Conservation (phyloP, 2,888 invertebrate genomes). For the Pristionchus arcanus region DNA sequence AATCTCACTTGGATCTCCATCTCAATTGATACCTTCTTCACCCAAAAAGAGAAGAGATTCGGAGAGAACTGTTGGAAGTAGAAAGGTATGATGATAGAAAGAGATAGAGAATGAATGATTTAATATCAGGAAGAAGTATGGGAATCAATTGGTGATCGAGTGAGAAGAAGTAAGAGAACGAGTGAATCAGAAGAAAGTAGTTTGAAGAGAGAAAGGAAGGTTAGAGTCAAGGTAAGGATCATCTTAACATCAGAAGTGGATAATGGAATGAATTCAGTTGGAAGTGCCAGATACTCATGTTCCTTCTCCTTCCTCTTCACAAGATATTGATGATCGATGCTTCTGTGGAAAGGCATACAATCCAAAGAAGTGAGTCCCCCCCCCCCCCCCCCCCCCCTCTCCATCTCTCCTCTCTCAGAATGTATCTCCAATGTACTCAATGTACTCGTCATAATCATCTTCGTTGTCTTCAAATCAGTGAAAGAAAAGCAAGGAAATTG, state of each 20-base stretch:
- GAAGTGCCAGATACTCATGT: conserved; percentile 32
- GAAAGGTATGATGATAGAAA: conserved; percentile 5
- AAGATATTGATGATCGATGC: conserved; percentile 55
- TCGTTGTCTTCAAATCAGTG: conserved; percentile 94
- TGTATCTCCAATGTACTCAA: conserved; percentile 97
- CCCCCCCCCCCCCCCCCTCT: background rate
- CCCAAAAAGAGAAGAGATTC: conserved; percentile 45
- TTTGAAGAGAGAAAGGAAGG: conserved; percentile 3
- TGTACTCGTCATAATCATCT: conserved; percentile 99
- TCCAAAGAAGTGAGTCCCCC: conserved; percentile 57
- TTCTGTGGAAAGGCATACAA: conserved; percentile 65
- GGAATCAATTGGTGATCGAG: conserved; percentile 39
- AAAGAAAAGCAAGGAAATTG: conserved; percentile 85
- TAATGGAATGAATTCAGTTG: background rate
- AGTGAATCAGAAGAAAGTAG: conserved; percentile 47
- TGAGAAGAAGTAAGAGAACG: conserved; percentile 45
- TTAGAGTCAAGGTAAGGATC: conserved; percentile 22
- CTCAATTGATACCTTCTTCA: conserved; percentile 36
- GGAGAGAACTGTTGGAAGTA: conserved; percentile 32
- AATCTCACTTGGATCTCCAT: conserved; percentile 54
- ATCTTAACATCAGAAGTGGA: too few species aligned
- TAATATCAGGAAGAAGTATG: background rate
- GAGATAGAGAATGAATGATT: background rate
- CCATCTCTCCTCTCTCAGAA: conserved; percentile 80
- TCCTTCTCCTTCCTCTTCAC: background rate